Evolutionary conservation across 2,888 invertebrate genomes (phyloP).

Genomic region (Iselma pallidipennis): DNA sequence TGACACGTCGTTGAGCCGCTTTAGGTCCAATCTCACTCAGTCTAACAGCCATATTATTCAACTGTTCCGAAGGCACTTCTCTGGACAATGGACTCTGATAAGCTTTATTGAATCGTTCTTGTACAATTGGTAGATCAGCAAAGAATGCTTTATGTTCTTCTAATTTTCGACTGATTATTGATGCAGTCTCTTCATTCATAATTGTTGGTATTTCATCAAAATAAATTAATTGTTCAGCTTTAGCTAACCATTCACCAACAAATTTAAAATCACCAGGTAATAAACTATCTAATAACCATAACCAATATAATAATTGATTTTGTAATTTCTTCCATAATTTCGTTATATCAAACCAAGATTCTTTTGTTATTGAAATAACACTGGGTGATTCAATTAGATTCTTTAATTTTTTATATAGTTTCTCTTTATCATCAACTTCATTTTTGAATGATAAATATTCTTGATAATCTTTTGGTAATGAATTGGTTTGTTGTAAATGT

Average conservation of each 20-base stretch:
- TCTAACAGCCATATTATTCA: constrained; percentile 80
- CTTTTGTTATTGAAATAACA: constrained; percentile 78
- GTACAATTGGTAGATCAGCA: constrained; percentile 76
- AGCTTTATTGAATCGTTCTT: constrained; percentile 77
- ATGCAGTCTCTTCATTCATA: constrained; percentile 88
- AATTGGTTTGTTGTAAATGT: constrained; percentile 74
- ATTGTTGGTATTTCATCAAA: constrained; percentile 81
- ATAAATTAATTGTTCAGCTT: constrained; percentile 80
- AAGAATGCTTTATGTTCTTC: constrained; percentile 92
- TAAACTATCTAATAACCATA: constrained; percentile 83
- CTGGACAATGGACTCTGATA: constrained; percentile 69
- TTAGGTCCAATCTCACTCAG: constrained; percentile 74
- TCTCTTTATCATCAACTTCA: constrained; percentile 74
- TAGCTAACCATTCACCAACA: constrained; percentile 88
- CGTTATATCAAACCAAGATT: constrained; percentile 84
- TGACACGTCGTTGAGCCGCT: constrained; percentile 80
- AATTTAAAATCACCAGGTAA: constrained; percentile 85
- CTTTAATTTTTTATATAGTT: constrained; percentile 76
- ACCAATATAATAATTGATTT: constrained; percentile 80
- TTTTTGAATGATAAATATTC: constrained; percentile 78
- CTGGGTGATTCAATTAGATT: constrained; percentile 80
- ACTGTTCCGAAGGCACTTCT: constrained; percentile 76
- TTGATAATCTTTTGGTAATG: constrained; percentile 77
- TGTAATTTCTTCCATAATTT: constrained; percentile 81
- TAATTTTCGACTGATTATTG: constrained; percentile 82